phyloP scores from a whole-genome alignment of 2,888 invertebrate genomes.

The Sinodicranocentrus sp. region DNA sequence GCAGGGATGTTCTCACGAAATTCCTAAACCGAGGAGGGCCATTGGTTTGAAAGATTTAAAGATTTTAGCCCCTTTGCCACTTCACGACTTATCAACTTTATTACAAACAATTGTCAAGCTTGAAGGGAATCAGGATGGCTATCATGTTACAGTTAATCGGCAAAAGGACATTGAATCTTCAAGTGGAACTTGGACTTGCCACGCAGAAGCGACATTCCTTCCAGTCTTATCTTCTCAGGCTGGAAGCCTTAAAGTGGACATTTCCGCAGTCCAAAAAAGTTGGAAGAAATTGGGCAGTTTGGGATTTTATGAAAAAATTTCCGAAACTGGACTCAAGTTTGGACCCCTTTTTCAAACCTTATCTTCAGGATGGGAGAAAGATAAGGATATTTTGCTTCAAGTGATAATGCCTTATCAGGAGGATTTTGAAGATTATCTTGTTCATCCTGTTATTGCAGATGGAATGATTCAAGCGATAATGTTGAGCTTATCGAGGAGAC shows the following conservation, averaged over 20 bases:
- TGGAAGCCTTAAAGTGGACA: not conserved
- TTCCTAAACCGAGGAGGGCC: not conserved
- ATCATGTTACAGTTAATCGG: not conserved
- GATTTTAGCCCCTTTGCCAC: not conserved
- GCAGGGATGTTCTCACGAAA: not conserved
- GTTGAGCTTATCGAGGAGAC: not conserved
- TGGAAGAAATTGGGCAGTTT: not conserved
- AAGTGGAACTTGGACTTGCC: slow-evolving; percentile 32
- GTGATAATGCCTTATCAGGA: slow-evolving; percentile 13
- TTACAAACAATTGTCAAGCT: slow-evolving; percentile 26
- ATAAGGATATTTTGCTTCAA: not conserved
- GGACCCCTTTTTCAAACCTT: slow-evolving; percentile 32
- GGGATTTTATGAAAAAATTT: slow-evolving; percentile 12
- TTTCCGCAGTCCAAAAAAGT: not conserved
- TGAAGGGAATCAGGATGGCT: not conserved
- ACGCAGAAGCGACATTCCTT: slow-evolving; percentile 9
- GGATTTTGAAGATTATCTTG: slow-evolving; percentile 4
- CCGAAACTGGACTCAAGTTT: slow-evolving; percentile 6
- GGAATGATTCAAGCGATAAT: slow-evolving; percentile 32
- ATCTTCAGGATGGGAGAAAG: slow-evolving; percentile 13
- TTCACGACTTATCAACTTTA: slow-evolving; percentile 21
- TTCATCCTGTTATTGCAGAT: slow-evolving; percentile 63
- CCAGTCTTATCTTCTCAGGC: not conserved
- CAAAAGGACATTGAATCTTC: not conserved
- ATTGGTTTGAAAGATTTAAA: not conserved